Evolutionary conservation across 2,797 vertebrate genomes (phyloP).

Genomic region (Monodelphis domestica): DNA sequence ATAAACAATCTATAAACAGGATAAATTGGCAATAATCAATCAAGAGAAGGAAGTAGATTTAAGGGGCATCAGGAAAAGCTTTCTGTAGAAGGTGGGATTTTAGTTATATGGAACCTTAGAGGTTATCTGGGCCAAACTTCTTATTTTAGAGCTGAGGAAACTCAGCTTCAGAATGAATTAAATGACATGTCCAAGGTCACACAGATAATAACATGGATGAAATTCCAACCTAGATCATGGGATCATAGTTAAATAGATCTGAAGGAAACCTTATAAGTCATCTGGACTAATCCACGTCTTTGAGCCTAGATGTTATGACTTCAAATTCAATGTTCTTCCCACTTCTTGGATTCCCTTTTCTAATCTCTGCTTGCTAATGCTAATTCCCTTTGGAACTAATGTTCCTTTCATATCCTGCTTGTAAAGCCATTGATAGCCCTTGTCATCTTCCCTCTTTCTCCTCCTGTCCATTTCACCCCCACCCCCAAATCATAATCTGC

Average conservation of each 20-base stretch:
- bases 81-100: background rate
- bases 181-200: background rate
- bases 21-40: background rate
- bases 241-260: background rate
- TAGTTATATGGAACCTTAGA: background rate
- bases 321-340: background rate
- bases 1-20: too few species aligned
- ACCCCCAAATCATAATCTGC: background rate
- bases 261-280: background rate
- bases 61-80: background rate
- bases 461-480: background rate
- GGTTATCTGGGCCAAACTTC: background rate
- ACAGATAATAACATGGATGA: background rate
- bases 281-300: background rate
- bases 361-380: background rate
- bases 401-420: background rate
- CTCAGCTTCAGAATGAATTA: background rate
- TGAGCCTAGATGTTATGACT: background rate
- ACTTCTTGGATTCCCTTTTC: background rate
- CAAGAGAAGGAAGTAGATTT: background rate
- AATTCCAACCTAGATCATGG: background rate
- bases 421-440: background rate
- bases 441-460: background rate
- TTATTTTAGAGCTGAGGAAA: background rate
- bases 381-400: background rate